A percentile compares a stretch with the other conserved stretches of the same genome.
phyloP scores from a whole-genome alignment of 2,797 vertebrate genomes.

The Hafferia zeledoni region DNA sequence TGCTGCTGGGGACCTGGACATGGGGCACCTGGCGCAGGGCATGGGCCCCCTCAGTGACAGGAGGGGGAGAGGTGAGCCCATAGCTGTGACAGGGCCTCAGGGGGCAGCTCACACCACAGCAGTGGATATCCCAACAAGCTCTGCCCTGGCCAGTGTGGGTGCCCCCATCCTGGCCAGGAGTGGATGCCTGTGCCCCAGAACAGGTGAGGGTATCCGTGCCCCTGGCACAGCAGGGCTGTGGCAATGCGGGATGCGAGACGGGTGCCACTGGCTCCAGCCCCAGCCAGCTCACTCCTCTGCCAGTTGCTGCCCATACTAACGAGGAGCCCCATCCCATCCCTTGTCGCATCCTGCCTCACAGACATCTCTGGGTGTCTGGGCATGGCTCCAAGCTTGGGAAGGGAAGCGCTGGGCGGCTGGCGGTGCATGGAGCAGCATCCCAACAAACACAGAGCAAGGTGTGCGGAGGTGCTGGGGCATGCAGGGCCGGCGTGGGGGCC shows the following conservation, averaged over 20 bases:
- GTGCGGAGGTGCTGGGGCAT: background rate
- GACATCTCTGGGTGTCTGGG: slow-evolving; percentile 26
- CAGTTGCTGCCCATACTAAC: slow-evolving; percentile 47
- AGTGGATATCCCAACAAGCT: background rate
- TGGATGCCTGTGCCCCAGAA: background rate
- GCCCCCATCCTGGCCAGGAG: background rate
- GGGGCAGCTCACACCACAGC: rapidly evolving
- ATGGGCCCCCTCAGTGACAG: rapidly evolving
- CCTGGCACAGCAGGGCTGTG: background rate
- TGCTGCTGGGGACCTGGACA: rapidly evolving
- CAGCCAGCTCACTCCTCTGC: background rate
- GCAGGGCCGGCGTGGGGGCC: background rate
- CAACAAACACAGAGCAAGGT: background rate
- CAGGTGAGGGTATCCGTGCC: background rate
- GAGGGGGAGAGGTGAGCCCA: background rate
- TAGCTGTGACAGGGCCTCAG: rapidly evolving
- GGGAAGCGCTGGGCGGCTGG: background rate
- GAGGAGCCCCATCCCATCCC: background rate
- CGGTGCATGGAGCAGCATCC: slow-evolving; percentile 12
- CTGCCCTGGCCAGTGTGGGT: background rate
- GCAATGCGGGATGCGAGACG: background rate
- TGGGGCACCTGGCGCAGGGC: background rate
- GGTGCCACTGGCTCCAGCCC: background rate
- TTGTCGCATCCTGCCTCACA: background rate
- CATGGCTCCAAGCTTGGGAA: slow-evolving; percentile 29